Conservation (phyloP, 2,113 vertebrate species). For the Neogale vison region DNA sequence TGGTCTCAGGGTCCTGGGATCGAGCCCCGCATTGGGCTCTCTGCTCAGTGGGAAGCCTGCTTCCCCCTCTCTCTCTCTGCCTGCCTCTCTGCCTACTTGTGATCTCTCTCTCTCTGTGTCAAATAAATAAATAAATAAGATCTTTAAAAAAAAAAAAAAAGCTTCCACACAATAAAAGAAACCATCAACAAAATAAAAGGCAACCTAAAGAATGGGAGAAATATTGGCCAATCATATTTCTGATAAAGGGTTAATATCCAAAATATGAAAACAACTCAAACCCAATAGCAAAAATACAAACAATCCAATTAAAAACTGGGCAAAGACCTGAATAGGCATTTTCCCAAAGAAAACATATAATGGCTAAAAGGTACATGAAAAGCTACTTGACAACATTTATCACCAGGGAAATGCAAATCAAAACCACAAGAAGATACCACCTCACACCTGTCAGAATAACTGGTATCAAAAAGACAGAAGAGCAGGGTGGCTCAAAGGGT, state of each 20-base stretch:
- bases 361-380: background rate
- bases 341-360: background rate
- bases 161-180: background rate
- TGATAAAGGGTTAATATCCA: background rate
- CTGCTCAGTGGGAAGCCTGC: too few relatives aligned
- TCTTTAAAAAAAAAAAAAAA: background rate
- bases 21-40: too few relatives aligned
- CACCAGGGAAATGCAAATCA: background rate
- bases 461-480: background rate
- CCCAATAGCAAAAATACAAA: background rate
- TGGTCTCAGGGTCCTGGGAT: too few relatives aligned
- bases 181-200: background rate
- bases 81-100: too few relatives aligned
- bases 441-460: background rate
- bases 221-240: background rate
- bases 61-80: too few relatives aligned
- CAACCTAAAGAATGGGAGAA: background rate
- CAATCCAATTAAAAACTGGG: background rate
- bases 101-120: too few relatives aligned
- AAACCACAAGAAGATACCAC: background rate
- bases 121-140: too few relatives aligned
- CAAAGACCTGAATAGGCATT: background rate
- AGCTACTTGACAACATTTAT: background rate
- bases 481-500: background rate
- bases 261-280: background rate